phyloP scores from a whole-genome alignment of 2,888 invertebrate species.

The Polylopha cassiicola region DNA sequence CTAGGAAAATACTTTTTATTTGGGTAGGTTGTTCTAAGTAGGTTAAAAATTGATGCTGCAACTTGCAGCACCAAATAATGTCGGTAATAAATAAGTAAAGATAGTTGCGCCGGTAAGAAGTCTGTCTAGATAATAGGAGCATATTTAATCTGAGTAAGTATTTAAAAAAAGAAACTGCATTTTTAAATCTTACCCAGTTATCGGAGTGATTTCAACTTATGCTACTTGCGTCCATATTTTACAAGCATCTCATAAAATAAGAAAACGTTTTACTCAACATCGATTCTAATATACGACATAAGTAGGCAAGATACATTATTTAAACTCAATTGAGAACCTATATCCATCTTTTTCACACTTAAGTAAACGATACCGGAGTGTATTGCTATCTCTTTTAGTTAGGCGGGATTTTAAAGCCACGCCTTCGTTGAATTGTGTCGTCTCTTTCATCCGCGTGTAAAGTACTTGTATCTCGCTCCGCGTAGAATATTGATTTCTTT shows the following conservation, averaged over 20 bases:
- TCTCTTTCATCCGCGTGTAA: constrained; percentile 46
- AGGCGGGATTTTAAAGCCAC: constrained; percentile 54
- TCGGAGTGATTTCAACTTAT: too few relatives aligned
- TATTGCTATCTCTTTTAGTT: constrained; percentile 36
- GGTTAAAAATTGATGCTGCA: too few relatives aligned
- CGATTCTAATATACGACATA: constrained; percentile 18
- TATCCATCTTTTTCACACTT: constrained; percentile 39
- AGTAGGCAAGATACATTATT: constrained; percentile 26
- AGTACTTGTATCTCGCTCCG: constrained; percentile 39
- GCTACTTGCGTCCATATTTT: background rate
- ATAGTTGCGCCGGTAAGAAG: too few relatives aligned
- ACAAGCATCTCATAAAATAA: constrained; percentile 15
- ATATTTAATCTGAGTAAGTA: too few relatives aligned
- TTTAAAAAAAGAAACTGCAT: too few relatives aligned
- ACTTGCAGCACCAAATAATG: too few relatives aligned
- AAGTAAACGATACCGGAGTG: constrained; percentile 25
- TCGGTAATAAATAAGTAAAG: too few relatives aligned
- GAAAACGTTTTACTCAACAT: constrained; percentile 16
- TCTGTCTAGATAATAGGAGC: too few relatives aligned
- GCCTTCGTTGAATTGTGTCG: constrained; percentile 42
- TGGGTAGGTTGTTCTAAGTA: too few relatives aligned
- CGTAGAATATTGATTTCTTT: constrained; percentile 56
- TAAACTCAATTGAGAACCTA: constrained; percentile 25
- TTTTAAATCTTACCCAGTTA: too few relatives aligned
- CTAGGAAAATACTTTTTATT: too few relatives aligned